Percentiles rank a stretch among this genome's conserved stretches.
phyloP scores from a whole-genome alignment of 2,888 invertebrate species.

The Hirtodrosophila histrioides region DNA sequence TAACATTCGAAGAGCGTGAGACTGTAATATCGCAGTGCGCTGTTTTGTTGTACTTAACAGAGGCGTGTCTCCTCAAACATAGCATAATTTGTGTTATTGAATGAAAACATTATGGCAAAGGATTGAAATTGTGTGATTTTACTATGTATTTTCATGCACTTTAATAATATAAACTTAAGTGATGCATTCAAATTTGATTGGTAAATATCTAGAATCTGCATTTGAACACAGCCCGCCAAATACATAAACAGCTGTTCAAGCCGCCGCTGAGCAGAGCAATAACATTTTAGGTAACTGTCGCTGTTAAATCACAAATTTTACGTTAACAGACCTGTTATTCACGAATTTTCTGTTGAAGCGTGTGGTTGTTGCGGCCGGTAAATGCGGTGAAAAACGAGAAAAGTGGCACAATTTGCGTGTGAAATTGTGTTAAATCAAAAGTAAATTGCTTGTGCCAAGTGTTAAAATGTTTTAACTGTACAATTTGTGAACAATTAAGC shows the following conservation, averaged over 20 bases:
- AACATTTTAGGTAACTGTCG: slow-evolving; percentile 30
- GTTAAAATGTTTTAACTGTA: slow-evolving; percentile 26
- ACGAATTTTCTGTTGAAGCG: slow-evolving; percentile 54
- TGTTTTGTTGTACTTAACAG: slow-evolving; percentile 6
- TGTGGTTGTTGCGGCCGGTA: slow-evolving; percentile 64
- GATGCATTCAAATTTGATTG: background rate
- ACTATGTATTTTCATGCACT: no score
- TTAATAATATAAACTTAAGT: no score
- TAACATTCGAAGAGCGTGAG: background rate
- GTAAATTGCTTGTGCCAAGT: slow-evolving; percentile 13
- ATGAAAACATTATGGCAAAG: background rate
- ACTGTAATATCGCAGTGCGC: no score
- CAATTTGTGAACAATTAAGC: slow-evolving; percentile 5
- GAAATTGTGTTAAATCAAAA: slow-evolving; percentile 31
- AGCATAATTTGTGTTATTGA: background rate
- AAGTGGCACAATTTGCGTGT: slow-evolving; percentile 23
- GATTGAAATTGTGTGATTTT: no score
- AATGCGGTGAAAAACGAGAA: slow-evolving; percentile 45
- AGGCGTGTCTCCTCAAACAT: background rate
- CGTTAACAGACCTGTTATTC: slow-evolving; percentile 60
- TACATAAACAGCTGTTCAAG: slow-evolving; percentile 43
- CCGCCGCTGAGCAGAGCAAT: slow-evolving; percentile 7
- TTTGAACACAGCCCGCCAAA: slow-evolving; percentile 25
- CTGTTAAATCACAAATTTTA: slow-evolving; percentile 42
- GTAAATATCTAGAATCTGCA: background rate